These are phyloP conservation scores for Carollia perspicillata DNA, from an alignment of 2,113 vertebrate species.

Conservation along the genomic window DNA sequence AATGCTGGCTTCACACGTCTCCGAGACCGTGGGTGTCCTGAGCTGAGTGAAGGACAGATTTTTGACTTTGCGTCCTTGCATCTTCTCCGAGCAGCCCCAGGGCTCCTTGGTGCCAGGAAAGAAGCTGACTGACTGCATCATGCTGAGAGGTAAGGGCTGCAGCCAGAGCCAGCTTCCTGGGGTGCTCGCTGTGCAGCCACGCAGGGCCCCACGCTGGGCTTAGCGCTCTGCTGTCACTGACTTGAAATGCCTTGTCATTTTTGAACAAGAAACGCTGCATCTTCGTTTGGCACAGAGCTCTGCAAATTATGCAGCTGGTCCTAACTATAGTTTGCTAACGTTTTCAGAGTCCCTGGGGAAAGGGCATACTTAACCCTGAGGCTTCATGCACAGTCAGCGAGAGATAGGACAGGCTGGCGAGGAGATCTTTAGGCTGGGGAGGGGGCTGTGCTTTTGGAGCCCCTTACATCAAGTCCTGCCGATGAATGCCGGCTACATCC, in stretches of 20 bases:
- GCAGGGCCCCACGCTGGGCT: background rate
- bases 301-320: background rate
- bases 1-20: background rate
- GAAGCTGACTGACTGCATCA: too few relatives aligned
- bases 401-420: background rate
- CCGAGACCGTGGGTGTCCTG: background rate
- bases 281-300: background rate
- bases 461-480: background rate
- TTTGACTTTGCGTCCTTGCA: background rate
- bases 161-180: background rate
- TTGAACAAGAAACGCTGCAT: background rate
- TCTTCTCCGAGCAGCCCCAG: background rate
- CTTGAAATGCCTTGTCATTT: background rate
- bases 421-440: background rate
- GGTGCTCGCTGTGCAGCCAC: fast-evolving
- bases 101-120: background rate
- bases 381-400: background rate
- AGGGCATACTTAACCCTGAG: background rate
- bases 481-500: background rate
- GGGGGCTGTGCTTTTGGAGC: background rate
- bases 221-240: background rate
- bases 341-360: background rate
- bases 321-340: background rate
- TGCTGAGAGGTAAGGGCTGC: background rate
- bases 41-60: background rate